phyloP scores from a whole-genome alignment of 1,140 invertebrate genomes.

The Halictus rubicundus region DNA sequence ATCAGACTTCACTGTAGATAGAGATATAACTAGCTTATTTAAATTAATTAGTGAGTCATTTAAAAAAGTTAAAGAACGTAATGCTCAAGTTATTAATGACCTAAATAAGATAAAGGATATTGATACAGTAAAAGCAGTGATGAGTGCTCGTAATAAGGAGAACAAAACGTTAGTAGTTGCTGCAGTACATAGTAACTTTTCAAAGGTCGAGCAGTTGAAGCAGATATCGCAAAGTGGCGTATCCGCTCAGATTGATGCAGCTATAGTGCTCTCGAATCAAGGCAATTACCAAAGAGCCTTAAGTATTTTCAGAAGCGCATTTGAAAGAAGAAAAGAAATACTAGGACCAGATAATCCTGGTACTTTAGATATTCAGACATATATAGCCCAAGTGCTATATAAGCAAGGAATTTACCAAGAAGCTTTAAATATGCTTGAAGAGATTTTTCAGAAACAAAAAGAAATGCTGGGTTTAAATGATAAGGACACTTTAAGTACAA shows the following conservation, averaged over 20 bases:
- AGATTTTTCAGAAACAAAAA: slow-evolving; percentile 49
- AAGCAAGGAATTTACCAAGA: slow-evolving; percentile 6
- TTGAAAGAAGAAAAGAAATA: slow-evolving; percentile 4
- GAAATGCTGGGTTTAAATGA: slow-evolving; percentile 40
- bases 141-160: slow-evolving; percentile 10
- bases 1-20: slow-evolving; percentile 17
- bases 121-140: slow-evolving; percentile 13
- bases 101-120: slow-evolving; percentile 16
- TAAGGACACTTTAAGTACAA: slow-evolving; percentile 48
- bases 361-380: not conserved
- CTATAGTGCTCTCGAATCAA: not conserved
- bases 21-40: slow-evolving; percentile 18
- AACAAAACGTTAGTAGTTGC: slow-evolving; percentile 7
- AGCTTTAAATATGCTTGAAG: slow-evolving; percentile 1
- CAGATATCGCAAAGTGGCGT: slow-evolving; percentile 6
- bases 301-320: not conserved
- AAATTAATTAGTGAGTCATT: slow-evolving; percentile 34
- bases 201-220: slow-evolving; percentile 16
- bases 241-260: not conserved
- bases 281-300: slow-evolving; percentile 5
- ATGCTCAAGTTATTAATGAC: slow-evolving; percentile 16
- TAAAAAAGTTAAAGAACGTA: slow-evolving; percentile 15
- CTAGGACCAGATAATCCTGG: slow-evolving; percentile 14
- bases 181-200: slow-evolving; percentile 27
- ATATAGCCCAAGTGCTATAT: not conserved